Conservation (phyloP, 2,113 vertebrate genomes). For the Thryonomys swinderianus region DNA sequence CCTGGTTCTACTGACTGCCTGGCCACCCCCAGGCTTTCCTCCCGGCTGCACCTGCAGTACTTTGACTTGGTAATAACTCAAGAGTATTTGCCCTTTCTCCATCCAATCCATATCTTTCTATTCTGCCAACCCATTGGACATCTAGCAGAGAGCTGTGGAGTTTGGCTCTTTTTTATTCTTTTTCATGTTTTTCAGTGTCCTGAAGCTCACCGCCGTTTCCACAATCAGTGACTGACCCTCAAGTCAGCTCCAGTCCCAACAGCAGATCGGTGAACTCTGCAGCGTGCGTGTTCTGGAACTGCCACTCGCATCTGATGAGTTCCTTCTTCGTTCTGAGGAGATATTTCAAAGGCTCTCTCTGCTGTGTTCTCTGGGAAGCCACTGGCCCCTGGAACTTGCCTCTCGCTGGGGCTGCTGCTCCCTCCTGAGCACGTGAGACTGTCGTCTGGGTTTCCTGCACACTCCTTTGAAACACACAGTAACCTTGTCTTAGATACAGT, state of each 20-base stretch:
- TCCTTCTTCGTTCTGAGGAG: conserved; percentile 73
- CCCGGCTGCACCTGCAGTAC: background rate
- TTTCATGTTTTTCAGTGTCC: conserved; percentile 57
- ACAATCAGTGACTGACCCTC: conserved; percentile 32
- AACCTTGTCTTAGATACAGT: conserved; percentile 72
- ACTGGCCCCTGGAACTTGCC: conserved; percentile 54
- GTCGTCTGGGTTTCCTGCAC: background rate
- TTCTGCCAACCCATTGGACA: conserved; percentile 31
- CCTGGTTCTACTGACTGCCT: background rate
- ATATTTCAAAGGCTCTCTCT: conserved; percentile 65
- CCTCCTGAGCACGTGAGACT: background rate
- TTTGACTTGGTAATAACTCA: background rate
- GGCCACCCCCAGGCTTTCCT: background rate
- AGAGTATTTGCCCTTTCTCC: background rate
- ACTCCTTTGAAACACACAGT: conserved; percentile 53
- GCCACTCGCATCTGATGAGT: conserved; percentile 67
- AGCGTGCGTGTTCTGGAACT: conserved; percentile 64
- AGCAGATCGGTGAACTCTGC: conserved; percentile 72
- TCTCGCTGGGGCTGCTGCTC: background rate
- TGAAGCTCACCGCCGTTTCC: conserved; percentile 72
- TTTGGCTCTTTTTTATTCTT: conserved; percentile 68
- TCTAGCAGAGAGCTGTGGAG: conserved; percentile 36
- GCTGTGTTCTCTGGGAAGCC: conserved; percentile 9
- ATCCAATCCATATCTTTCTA: background rate
- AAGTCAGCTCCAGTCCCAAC: conserved; percentile 52